phyloP scores from a whole-genome alignment of 2,888 invertebrate species.

The Orthosia gothica region DNA sequence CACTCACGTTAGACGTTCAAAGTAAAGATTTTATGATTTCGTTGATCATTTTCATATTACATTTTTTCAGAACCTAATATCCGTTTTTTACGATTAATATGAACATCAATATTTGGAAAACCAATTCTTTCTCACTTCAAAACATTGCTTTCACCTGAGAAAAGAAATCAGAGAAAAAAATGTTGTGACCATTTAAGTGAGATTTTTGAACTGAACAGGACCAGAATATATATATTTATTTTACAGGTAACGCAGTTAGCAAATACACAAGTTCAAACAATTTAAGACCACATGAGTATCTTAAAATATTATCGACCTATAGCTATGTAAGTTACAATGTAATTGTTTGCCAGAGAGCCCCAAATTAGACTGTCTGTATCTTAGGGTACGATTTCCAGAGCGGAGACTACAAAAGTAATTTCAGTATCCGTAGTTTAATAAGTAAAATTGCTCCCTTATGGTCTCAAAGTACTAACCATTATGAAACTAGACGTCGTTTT shows the following conservation, averaged over 20 bases:
- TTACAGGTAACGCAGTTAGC: too few relatives aligned
- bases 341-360: too few relatives aligned
- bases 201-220: neutral
- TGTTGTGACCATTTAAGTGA: slow-evolving; percentile 16
- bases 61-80: slow-evolving; percentile 32
- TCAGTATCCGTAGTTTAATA: too few relatives aligned
- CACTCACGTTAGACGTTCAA: slow-evolving; percentile 33
- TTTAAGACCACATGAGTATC: too few relatives aligned
- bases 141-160: slow-evolving; percentile 9
- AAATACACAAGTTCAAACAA: too few relatives aligned
- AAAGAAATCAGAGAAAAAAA: slow-evolving; percentile 18
- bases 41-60: slow-evolving; percentile 49
- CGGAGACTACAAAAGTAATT: too few relatives aligned
- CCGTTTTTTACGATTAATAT: slow-evolving; percentile 30
- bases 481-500: neutral
- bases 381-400: too few relatives aligned
- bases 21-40: slow-evolving; percentile 24
- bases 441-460: neutral
- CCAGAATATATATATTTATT: too few relatives aligned
- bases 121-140: slow-evolving; percentile 27
- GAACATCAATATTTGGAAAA: slow-evolving; percentile 43
- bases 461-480: neutral
- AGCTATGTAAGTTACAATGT: too few relatives aligned
- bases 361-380: too few relatives aligned
- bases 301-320: too few relatives aligned